Evolutionary conservation across 2,797 vertebrate species (phyloP), one percentile per base, ranked within the genome.

Genomic region (Oceanodroma leucorhoa): DNA sequence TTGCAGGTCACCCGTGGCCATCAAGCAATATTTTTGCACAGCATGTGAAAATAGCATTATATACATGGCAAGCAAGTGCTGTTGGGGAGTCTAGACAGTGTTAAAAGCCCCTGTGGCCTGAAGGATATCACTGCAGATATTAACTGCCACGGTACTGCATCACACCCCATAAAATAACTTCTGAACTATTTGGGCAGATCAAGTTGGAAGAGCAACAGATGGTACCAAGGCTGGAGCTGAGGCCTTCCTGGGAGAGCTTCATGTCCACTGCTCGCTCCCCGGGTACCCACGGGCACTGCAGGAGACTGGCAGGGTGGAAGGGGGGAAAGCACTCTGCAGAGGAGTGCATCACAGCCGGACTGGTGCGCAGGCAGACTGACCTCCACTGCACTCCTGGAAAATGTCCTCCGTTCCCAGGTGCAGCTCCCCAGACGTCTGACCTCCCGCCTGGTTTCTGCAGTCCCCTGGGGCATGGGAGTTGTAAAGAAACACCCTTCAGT

Each of bases 271-370:
- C 51, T 76, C 22, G 3, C 24, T 76, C 9, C 22, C 32, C 32
- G 13, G 21, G 11, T 7, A 50, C 11, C 51, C 75, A n/a, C 6
- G 2, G 73, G 46, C 34, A 27, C 58, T 23, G 13, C 27, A 72
- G 65, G 30, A 23, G 26, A 26, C 6, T 1, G 24, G 48, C 41
- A 48, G 41, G 30, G 18, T 26, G 66, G 18, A 20, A 84, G 32
- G 30, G 58, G 40, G 23, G 29, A 67, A 61, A 66, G 71, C 4
- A 3, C 43, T 11, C 3, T 0, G 2, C 23, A 73, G 64, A 45
- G 32, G 10, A 14, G 51, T 1, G 29, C 53, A 8, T 45, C 20
- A 1, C 26, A 67, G 61, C 23, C 0, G 0, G 41, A 23, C 27
- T 11, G 17, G n/a, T 14, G 19, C 1, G 2, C 18, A 29, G 38